Evolutionary conservation across 1,140 invertebrate genomes (phyloP), one percentile per base, ranked within the genome.

Genomic region (Eurosta solidaginis): DNA sequence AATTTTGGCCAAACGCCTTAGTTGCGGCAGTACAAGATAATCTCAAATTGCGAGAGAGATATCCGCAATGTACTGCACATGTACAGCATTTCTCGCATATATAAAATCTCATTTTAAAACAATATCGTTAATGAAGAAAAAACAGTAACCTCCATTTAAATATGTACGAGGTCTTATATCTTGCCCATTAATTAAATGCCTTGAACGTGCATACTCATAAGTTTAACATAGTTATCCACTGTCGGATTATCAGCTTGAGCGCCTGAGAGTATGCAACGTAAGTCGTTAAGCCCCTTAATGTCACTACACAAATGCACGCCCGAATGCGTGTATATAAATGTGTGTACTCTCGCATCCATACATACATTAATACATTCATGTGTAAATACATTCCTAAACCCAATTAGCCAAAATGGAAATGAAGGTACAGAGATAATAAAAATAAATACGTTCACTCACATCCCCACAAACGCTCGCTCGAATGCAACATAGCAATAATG

Each of bases 231-330:
- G n/a, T n/a, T n/a, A 68, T 22, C 33, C 33, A 68, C 33, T 68
- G 59, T 40, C 59, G 40, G 59, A 40, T 68, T 36, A 68, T 22
- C 59, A 22, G 59, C 33, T 68, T 40, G 9, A 40, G 59, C 59
- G 59, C 59, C 33, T 68, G 59, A 42, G n/a, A 42, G 59, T 68
- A 68, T 68, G 59, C 59, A 68, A 68, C 40, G 29, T 42, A 33
- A 22, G 29, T 14, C 59, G 33, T 20, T 68, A 40, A 68, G 33
- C 33, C 29, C 59, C 40, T 68, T 68, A 68, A 40, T 9, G 4
- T n/a, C 4, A 14, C n/a, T n/a, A n/a, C n/a, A 17, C 40, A 42
- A 40, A 9, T 12, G 45, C 12, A 42, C 20, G 14, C 33, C 14
- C 25, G 22, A 29, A 68, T 3, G 22, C 59, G 22, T 59, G 29